Conservation (phyloP, 2,888 invertebrate species). For the Physocephala rufipes region DNA sequence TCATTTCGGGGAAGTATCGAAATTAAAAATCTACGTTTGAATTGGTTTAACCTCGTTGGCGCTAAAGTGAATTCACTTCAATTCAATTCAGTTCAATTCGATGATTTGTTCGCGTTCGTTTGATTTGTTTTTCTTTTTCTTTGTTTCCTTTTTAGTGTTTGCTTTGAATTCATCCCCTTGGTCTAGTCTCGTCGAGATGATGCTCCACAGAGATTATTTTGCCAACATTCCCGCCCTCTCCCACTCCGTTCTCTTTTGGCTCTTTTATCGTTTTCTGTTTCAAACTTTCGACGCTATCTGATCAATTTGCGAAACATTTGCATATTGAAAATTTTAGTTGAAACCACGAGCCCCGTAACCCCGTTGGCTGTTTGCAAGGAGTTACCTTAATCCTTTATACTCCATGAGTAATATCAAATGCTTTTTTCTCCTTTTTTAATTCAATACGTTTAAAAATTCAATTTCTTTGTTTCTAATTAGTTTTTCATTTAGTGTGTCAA, state of each 20-base stretch:
- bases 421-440: too few relatives aligned
- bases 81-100: slow-evolving; percentile 1
- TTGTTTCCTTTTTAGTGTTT: neutral
- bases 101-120: neutral
- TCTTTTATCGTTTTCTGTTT: slow-evolving; percentile 14
- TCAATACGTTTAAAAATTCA: neutral
- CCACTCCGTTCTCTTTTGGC: neutral
- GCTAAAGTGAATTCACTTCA: slow-evolving; percentile 2
- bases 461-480: slow-evolving; percentile 15
- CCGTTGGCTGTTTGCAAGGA: neutral
- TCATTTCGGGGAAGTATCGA: neutral
- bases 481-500: slow-evolving; percentile 6
- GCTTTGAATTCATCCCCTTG: too few relatives aligned
- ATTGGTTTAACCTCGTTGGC: slow-evolving; percentile 26
- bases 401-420: too few relatives aligned
- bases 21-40: slow-evolving; percentile 23
- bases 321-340: slow-evolving; percentile 18
- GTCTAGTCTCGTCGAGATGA: too few relatives aligned
- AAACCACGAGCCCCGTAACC: slow-evolving; percentile 10
- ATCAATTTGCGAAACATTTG: slow-evolving; percentile 19
- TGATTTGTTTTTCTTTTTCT: slow-evolving; percentile 1
- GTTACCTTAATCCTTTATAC: neutral
- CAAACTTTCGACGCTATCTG: slow-evolving; percentile 14
- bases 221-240: neutral
- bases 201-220: too few relatives aligned